These are phyloP conservation scores for Luscinia megarhynchos DNA, from an alignment of 2,797 vertebrate genomes.

Conservation along the genomic window DNA sequence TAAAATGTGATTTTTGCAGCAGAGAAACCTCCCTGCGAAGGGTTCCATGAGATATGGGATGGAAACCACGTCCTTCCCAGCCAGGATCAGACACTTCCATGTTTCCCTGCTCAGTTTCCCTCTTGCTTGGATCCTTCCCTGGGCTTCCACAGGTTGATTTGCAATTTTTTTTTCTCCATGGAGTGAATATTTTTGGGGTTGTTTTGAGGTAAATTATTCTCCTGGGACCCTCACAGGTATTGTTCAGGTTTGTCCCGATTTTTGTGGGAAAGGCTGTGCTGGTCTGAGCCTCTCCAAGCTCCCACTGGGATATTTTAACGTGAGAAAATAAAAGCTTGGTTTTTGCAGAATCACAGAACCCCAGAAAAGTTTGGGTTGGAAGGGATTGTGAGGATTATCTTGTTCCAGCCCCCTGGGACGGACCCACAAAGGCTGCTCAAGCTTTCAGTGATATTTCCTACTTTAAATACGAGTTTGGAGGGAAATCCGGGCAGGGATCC, in stretches of 20 bases:
- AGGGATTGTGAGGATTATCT: not conserved
- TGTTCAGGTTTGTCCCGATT: not conserved
- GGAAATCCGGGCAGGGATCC: not conserved
- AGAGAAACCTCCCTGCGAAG: not conserved
- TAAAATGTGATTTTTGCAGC: not conserved
- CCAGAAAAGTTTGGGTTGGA: not conserved
- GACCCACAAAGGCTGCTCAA: not conserved
- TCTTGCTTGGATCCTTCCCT: not conserved
- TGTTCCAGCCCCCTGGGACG: not conserved
- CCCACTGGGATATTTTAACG: fast-evolving
- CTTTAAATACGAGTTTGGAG: fast-evolving
- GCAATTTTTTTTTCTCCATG: not conserved
- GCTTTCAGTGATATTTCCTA: not conserved
- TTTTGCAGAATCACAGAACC: not conserved
- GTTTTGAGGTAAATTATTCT: not conserved
- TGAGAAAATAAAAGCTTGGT: fast-evolving
- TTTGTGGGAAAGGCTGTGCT: not conserved
- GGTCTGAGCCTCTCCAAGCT: fast-evolving
- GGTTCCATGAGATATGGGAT: not conserved
- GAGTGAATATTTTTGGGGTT: fast-evolving
- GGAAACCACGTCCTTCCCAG: not conserved
- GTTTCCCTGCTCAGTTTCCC: not conserved
- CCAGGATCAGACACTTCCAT: not conserved
- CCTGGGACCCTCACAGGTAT: fast-evolving
- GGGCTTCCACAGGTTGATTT: fast-evolving